A percentile compares a stretch with the other conserved stretches of the same genome.
These are phyloP conservation scores for Lycaon pictus DNA, from an alignment of 2,113 vertebrate genomes.

Conservation along the genomic window DNA sequence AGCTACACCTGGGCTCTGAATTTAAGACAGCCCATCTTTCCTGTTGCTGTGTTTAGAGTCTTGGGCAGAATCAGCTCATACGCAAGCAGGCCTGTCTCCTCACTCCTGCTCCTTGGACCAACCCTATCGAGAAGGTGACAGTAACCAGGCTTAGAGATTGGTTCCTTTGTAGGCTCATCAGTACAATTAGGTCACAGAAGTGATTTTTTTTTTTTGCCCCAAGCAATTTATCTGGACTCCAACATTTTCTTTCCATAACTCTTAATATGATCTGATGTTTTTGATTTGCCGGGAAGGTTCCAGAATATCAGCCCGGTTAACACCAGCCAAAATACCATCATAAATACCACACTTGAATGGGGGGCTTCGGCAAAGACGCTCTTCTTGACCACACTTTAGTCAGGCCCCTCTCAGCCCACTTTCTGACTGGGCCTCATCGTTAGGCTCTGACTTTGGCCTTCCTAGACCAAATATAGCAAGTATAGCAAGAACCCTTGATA, in stretches of 20 bases:
- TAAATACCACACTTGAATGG: background rate
- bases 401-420: background rate
- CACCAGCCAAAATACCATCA: background rate
- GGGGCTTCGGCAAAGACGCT: background rate
- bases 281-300: background rate
- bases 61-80: background rate
- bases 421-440: background rate
- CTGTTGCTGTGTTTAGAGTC: background rate
- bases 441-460: background rate
- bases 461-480: background rate
- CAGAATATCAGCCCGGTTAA: background rate
- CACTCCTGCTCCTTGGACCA: background rate
- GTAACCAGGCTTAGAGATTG: background rate
- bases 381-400: background rate
- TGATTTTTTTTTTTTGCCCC: background rate
- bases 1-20: background rate
- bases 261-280: too few relatives aligned
- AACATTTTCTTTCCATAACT: background rate
- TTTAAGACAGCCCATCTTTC: background rate
- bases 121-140: background rate
- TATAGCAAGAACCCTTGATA: background rate
- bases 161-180: background rate
- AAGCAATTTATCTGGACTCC: background rate
- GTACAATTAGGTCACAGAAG: background rate
- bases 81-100: background rate